These are phyloP conservation scores for Trinectes maculatus DNA, from an alignment of 2,113 vertebrate genomes.

Conservation along the genomic window DNA sequence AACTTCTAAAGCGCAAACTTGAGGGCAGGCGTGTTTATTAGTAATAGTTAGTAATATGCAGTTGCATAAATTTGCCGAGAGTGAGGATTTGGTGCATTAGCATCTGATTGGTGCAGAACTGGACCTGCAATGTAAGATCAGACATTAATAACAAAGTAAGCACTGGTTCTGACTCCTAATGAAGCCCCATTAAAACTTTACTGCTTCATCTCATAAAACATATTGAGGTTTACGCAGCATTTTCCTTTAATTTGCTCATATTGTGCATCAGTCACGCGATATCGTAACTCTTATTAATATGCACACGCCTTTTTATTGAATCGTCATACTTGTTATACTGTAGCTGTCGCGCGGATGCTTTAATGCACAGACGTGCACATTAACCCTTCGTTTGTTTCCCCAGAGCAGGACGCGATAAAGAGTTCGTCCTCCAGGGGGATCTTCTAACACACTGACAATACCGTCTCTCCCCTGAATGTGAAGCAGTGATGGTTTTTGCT, in stretches of 20 bases:
- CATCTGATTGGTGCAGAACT: neutral
- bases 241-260: conserved; percentile 18
- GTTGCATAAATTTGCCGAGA: neutral
- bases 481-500: conserved; percentile 35
- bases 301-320: no score
- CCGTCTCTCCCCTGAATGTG: conserved; percentile 19
- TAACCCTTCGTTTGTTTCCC: neutral
- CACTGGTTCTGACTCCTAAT: conserved; percentile 18
- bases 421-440: no score
- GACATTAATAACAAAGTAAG: conserved; percentile 18
- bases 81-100: neutral
- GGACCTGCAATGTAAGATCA: conserved; percentile 2
- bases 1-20: no score
- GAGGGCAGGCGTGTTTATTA: no score
- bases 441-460: neutral
- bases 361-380: conserved; percentile 5
- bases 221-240: conserved; percentile 12
- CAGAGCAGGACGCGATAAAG: no score
- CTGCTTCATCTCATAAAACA: conserved; percentile 13
- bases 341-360: neutral
- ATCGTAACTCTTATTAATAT: neutral
- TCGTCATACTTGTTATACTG: neutral
- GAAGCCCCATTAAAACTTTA: conserved; percentile 10
- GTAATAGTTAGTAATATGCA: no score
- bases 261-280: neutral